Evolutionary conservation across 1,140 invertebrate genomes (phyloP).

Genomic region (Zaprionus taronus): DNA sequence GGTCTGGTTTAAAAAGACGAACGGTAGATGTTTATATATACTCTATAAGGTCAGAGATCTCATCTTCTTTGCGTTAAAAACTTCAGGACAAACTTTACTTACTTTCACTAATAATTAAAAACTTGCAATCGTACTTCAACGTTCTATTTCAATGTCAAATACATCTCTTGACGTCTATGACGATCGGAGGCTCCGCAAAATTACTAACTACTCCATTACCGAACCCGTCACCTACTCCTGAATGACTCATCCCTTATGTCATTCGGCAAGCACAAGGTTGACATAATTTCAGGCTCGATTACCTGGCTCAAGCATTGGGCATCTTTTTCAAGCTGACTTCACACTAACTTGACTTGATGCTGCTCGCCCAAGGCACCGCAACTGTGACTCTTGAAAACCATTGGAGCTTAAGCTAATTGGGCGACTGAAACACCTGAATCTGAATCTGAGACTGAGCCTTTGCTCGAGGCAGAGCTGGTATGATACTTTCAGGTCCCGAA

Average conservation of each 20-base stretch:
- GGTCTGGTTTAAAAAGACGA: too few species aligned
- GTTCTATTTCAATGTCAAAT: neutral
- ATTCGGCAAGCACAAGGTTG: neutral
- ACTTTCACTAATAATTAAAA: too few species aligned
- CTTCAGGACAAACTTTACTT: too few species aligned
- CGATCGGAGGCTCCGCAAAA: neutral
- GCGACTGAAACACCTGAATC: constrained; percentile 63
- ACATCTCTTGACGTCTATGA: neutral
- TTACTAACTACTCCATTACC: neutral
- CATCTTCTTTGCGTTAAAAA: too few species aligned
- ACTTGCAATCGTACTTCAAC: too few species aligned
- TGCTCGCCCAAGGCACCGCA: constrained; percentile 32
- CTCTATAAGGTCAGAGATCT: too few species aligned
- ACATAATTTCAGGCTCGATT: constrained; percentile 49
- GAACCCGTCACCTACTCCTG: neutral
- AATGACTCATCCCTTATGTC: constrained; percentile 11
- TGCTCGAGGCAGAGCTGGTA: constrained; percentile 21
- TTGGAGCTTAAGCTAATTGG: constrained; percentile 61
- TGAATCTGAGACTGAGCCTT: constrained; percentile 2
- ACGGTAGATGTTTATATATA: too few species aligned
- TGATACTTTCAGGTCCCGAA: constrained; percentile 30
- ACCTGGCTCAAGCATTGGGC: constrained; percentile 15
- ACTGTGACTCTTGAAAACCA: constrained; percentile 52
- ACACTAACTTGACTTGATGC: constrained; percentile 52
- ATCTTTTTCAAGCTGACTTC: constrained; percentile 51